Evolutionary conservation across 2,113 vertebrate species (phyloP).

Genomic region (Tupaia chinensis): DNA sequence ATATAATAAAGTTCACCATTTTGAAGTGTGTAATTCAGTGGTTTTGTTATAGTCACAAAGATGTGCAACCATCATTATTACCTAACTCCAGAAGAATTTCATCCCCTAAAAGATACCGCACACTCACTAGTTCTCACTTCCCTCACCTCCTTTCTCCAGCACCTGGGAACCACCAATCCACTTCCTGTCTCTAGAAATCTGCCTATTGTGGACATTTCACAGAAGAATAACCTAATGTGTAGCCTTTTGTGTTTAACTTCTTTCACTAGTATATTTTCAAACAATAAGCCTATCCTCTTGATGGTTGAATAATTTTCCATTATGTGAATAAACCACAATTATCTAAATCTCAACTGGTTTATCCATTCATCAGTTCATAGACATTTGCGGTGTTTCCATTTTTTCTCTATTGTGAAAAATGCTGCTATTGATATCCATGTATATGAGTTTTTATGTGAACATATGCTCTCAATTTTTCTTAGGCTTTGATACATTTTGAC

Average conservation of each 20-base stretch:
- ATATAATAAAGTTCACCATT: neutral
- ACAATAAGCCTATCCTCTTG: neutral
- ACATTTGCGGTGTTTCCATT: neutral
- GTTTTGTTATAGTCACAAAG: neutral
- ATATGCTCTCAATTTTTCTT: neutral
- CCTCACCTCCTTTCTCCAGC: neutral
- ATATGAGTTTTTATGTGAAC: neutral
- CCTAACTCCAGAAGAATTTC: constrained; percentile 17
- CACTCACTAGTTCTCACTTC: neutral
- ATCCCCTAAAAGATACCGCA: neutral
- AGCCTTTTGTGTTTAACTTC: neutral
- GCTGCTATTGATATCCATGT: neutral
- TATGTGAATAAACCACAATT: neutral
- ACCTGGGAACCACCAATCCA: neutral
- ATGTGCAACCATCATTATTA: neutral
- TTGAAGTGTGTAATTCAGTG: neutral
- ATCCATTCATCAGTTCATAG: neutral
- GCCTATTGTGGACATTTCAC: neutral
- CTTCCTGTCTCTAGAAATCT: neutral
- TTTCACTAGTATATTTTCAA: constrained; percentile 11
- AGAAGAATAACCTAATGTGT: neutral
- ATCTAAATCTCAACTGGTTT: neutral
- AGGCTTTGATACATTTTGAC: neutral
- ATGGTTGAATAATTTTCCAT: neutral
- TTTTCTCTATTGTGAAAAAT: neutral